Base-by-base conservation (phyloP, 2,113 vertebrate species). In the Poecilia latipinna region DNA sequence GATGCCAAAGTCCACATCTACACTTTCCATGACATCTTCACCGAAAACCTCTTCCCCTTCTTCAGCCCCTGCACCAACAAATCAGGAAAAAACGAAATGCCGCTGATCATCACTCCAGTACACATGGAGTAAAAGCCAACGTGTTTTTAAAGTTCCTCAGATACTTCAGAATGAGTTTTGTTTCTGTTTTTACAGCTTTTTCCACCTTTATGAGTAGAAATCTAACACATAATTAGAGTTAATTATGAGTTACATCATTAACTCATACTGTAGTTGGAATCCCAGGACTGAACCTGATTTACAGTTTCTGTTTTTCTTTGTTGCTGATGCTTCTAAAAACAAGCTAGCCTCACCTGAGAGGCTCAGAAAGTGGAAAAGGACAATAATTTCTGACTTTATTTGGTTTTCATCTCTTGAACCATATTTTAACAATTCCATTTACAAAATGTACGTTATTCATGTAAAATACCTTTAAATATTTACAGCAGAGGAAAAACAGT, bases 41-140 rank as follows among this genome's bases (percentile, higher is more conserved):
- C 72, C 1, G 94, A 95, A 3, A 74, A n/a, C 69, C 77, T 96
- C 72, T 84, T 88, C 78, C 95, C 94, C 7, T 96, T 95, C 83
- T 95, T 96, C 72, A 95, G 95, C 79, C 95, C 95, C 12, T 95
- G 95, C 73, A 92, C 86, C 0, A 93, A 91, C 11, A 93, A 88
- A 69, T 91, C 86, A 0, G 89, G 89, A 4, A 92, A 82, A 84
- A 91, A 93, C 7, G 86, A 93, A 0, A 74, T 57, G 3, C 94
- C 95, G 0, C 93, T 95, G 8, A 65, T 80, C 1, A 92, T 95
- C 69, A 85, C 84, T 0, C 71, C 87, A 0, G 87, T 91, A 0
- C 19, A 51, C 12, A 2, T 22, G 1, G 35, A 82, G 12, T 92
- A 69, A 85, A 19, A 39, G 22, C 61, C 32, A 4, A 3, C 32